These are phyloP conservation scores for Akabosia matsudoensis DNA, from an alignment of 1,140 invertebrate species.

Conservation along the genomic window DNA sequence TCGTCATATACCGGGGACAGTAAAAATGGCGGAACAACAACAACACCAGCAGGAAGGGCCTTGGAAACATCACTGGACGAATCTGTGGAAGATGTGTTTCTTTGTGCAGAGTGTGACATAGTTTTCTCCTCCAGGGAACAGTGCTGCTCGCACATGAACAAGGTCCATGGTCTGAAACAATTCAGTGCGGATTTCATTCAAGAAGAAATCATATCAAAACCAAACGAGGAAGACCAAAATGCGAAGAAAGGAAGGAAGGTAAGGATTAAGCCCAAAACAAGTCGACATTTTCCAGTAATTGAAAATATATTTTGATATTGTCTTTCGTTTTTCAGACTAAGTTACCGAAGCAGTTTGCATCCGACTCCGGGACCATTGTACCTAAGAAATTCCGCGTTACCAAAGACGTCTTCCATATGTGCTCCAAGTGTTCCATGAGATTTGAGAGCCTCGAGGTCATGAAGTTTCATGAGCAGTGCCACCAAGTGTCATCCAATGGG, in stretches of 20 bases:
- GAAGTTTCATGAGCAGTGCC: constrained; percentile 51
- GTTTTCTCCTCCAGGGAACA: constrained; percentile 35
- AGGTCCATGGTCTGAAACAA: constrained; percentile 34
- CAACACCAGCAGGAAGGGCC: too few relatives aligned
- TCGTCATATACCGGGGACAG: too few relatives aligned
- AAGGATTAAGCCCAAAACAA: background rate
- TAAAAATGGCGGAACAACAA: background rate
- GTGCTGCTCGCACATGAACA: constrained; percentile 39
- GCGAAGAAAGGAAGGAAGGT: background rate
- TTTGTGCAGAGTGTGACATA: constrained; percentile 41
- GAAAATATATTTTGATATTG: background rate
- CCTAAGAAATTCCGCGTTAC: constrained; percentile 39
- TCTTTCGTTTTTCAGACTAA: constrained; percentile 27
- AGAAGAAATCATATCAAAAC: constrained; percentile 24
- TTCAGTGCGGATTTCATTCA: constrained; percentile 37
- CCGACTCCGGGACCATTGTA: constrained; percentile 31
- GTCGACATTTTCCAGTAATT: background rate
- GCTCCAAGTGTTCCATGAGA: constrained; percentile 30
- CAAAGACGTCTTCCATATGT: constrained; percentile 24
- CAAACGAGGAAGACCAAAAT: background rate
- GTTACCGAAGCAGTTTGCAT: constrained; percentile 19
- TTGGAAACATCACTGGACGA: background rate
- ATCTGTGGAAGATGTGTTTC: constrained; percentile 31
- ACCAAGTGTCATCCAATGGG: constrained; percentile 43
- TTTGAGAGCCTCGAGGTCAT: constrained; percentile 49